Base-by-base conservation (phyloP, 2,888 invertebrate genomes). In the Dryocosmus kuriphilus region DNA sequence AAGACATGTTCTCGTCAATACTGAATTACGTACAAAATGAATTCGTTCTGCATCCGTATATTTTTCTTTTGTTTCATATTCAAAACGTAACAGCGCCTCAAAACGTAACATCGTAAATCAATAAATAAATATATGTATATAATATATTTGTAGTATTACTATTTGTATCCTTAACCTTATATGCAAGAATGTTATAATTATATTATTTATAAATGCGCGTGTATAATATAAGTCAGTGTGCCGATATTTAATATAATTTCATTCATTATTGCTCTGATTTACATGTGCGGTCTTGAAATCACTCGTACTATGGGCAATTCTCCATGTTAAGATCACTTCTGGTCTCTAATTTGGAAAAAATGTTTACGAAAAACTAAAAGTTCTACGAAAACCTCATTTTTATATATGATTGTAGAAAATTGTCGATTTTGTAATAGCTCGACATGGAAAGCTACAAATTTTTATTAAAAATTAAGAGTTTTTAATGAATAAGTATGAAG, bases 101-200 rank as follows among this genome's bases (percentile, higher is more conserved):
- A 71, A 89, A 88, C 87, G 87, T 88, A 89, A 89, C 88, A 87
- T 85, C 84, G 86, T 88, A 89, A 89, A 89, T 89, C 86, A 89
- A 88, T 89, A 88, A 89, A 89, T 89, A 87, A 87, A 89, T 88
- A 89, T 85, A 86, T 83, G 77, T 84, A 77, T 83, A 80, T 80
- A 80, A 80, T 82, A 80, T 82, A 77, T 80, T 80, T 81, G 80
- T 79, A 78, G 79, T 82, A 82, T 79, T 78, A 67, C 41, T 67
- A 67, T 46, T 65, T 41, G 41, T 65, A 71, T 30, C 51, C 30
- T 79, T 80, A 81, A 76, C 55, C 57, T 27, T 71, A 71, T 71
- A 71, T 16, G 16, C 27, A 51, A 67, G 24, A 63, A 80, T 65
- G 63, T 77, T 63, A 30, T 77, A 30, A 46, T 60, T 46, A 41